Percentiles rank a stretch among this genome's conserved stretches.
Evolutionary conservation across 1,140 invertebrate species (phyloP).

Genomic region (Gonatopus flavifemur): DNA sequence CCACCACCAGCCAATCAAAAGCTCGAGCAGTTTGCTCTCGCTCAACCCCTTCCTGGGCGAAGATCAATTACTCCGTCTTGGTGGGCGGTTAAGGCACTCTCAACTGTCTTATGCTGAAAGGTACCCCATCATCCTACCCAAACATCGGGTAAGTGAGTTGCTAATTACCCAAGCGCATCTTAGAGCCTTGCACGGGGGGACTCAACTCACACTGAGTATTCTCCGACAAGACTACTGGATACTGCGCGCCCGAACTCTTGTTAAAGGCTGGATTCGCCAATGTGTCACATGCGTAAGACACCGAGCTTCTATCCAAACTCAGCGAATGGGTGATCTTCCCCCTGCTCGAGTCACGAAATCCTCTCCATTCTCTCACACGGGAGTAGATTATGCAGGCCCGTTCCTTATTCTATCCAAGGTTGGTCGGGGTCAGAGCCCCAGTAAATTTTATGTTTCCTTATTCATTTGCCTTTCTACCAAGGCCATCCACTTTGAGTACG

Average conservation of each 20-base stretch:
- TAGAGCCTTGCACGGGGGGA: slow-evolving; percentile 21
- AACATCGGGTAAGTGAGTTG: not conserved
- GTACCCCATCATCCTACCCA: slow-evolving; percentile 3
- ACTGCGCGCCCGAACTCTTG: slow-evolving; percentile 14
- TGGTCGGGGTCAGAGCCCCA: slow-evolving; percentile 5
- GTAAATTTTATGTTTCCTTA: no score
- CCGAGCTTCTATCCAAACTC: slow-evolving; percentile 30
- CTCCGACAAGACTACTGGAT: slow-evolving; percentile 33
- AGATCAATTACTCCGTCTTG: slow-evolving; percentile 8
- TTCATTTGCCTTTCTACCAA: slow-evolving; percentile 12
- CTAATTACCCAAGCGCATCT: slow-evolving; percentile 15
- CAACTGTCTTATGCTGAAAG: not conserved
- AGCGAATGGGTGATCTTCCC: slow-evolving; percentile 44
- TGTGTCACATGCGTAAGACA: slow-evolving; percentile 20
- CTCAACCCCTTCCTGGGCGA: not conserved
- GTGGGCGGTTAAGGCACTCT: slow-evolving; percentile 2
- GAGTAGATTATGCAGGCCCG: slow-evolving; percentile 14
- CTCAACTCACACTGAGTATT: slow-evolving; percentile 17
- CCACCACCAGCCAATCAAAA: no score
- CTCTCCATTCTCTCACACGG: slow-evolving; percentile 25
- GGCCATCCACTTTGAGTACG: not conserved
- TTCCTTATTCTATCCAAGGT: slow-evolving; percentile 24
- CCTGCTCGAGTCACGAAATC: slow-evolving; percentile 21
- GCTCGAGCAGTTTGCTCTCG: no score
- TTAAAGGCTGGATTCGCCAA: slow-evolving; percentile 11